A percentile compares a stretch with the other conserved stretches of the same genome.
Conservation (phyloP, 2,113 vertebrate species). For the Myrmecobius fasciatus region DNA sequence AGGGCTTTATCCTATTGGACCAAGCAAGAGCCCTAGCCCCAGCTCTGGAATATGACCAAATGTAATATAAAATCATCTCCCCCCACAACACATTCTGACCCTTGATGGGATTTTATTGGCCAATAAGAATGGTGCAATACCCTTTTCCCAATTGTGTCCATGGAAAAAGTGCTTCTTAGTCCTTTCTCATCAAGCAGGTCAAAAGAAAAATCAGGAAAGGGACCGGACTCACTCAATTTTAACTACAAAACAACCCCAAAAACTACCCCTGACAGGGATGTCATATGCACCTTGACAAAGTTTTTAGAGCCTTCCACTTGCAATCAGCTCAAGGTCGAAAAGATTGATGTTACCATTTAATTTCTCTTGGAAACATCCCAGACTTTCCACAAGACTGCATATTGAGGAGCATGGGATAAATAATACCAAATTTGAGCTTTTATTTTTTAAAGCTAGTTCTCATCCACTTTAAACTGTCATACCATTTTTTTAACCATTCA, state of each 20-base stretch:
- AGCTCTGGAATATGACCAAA: background rate
- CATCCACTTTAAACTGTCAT: constrained; percentile 75
- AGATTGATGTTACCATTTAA: constrained; percentile 49
- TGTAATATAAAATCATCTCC: background rate
- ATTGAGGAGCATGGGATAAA: constrained; percentile 70
- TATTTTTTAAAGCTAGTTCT: constrained; percentile 23
- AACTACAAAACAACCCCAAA: constrained; percentile 31
- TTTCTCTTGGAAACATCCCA: constrained; percentile 57
- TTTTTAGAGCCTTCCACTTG: constrained; percentile 24
- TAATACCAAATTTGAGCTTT: constrained; percentile 71
- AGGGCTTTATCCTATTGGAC: background rate
- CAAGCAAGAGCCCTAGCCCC: background rate
- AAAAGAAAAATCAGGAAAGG: background rate
- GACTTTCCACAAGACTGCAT: constrained; percentile 62
- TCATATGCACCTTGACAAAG: background rate
- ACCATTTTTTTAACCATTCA: constrained; percentile 78
- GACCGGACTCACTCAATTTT: background rate
- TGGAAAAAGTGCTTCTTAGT: background rate
- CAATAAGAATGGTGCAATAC: background rate
- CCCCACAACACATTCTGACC: background rate
- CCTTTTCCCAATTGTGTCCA: background rate
- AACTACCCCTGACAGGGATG: background rate
- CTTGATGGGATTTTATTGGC: background rate
- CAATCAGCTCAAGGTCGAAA: constrained; percentile 21
- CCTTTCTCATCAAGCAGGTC: background rate